phyloP scores from a whole-genome alignment of 2,888 invertebrate genomes.

The Onchidella celtica region DNA sequence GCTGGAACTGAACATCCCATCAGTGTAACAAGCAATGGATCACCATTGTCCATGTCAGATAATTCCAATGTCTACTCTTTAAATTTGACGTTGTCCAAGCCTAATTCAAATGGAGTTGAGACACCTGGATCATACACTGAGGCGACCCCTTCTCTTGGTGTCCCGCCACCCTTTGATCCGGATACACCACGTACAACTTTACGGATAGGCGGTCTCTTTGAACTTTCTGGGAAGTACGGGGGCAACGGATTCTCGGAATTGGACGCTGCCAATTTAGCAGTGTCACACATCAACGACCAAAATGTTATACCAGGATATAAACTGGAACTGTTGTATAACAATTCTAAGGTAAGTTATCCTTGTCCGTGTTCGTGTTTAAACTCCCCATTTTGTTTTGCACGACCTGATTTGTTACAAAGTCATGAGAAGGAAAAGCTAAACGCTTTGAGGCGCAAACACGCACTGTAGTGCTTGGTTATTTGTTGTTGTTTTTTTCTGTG shows the following conservation, averaged over 20 bases:
- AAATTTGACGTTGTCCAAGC: no score
- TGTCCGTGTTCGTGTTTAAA: neutral
- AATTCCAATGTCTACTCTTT: no score
- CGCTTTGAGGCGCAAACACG: neutral
- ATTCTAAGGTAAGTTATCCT: constrained; percentile 87
- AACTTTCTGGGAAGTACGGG: constrained; percentile 56
- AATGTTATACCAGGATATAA: constrained; percentile 87
- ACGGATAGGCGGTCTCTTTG: constrained; percentile 71
- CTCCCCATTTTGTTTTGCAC: neutral
- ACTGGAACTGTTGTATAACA: constrained; percentile 89
- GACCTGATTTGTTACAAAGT: neutral
- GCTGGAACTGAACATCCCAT: no score
- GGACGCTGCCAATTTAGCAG: constrained; percentile 88
- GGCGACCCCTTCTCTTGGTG: no score
- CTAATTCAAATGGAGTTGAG: no score
- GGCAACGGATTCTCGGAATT: constrained; percentile 65
- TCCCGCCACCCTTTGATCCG: no score
- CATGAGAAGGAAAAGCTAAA: neutral
- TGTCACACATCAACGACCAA: constrained; percentile 88
- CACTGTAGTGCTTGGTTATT: no score
- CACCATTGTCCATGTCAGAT: no score
- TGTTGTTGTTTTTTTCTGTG: no score
- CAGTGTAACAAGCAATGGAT: no score
- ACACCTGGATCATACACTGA: no score
- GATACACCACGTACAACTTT: constrained; percentile 37